Evolutionary conservation across 2,797 vertebrate genomes (phyloP).

Genomic region (Sebastes jordani): DNA sequence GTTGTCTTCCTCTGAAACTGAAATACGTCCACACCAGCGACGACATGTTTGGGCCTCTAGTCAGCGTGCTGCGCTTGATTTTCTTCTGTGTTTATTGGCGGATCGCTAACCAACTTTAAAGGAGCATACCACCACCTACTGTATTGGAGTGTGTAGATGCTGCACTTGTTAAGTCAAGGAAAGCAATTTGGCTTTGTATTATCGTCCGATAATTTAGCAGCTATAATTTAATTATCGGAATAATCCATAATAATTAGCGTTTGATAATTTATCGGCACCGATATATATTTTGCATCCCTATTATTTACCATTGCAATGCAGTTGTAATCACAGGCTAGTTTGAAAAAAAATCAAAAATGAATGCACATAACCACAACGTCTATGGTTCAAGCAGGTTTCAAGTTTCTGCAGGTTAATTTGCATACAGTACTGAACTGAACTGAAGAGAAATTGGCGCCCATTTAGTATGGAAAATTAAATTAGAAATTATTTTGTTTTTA

Average conservation of each 20-base stretch:
- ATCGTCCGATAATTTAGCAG: not conserved
- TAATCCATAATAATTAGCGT: fast-evolving
- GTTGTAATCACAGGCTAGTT: not conserved
- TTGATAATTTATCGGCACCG: fast-evolving
- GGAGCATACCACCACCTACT: not conserved
- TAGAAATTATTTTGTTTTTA: too few species aligned
- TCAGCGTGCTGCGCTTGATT: not conserved
- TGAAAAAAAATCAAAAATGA: too few species aligned
- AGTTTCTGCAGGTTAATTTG: not conserved
- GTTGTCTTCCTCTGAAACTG: not conserved
- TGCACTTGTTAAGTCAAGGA: not conserved
- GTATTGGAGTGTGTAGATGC: too few species aligned
- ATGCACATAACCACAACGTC: not conserved
- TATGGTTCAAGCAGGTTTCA: not conserved
- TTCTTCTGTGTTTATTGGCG: not conserved
- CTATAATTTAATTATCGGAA: not conserved
- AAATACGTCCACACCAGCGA: not conserved
- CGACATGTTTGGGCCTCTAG: not conserved
- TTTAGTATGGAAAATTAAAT: not conserved
- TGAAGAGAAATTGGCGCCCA: not conserved
- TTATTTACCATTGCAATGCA: not conserved
- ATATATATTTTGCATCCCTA: not conserved
- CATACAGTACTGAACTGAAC: not conserved
- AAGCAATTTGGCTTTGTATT: not conserved
- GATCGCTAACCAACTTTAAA: not conserved